These are phyloP conservation scores for Macroglossus sobrinus DNA, from an alignment of 2,113 vertebrate genomes.

Conservation along the genomic window DNA sequence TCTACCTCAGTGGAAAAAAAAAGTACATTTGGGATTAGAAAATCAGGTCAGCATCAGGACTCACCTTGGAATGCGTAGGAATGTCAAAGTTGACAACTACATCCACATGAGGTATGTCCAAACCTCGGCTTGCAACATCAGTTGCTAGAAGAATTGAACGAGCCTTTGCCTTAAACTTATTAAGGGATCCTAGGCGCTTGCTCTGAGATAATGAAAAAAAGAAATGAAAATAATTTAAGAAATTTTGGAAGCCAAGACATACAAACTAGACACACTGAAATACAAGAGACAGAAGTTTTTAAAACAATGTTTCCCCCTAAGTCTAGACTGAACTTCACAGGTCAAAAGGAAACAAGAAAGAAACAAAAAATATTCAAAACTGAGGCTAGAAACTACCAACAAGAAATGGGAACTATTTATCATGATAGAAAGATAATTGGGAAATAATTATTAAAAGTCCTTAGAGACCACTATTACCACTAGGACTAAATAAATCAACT, in stretches of 20 bases:
- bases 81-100: constrained; percentile 99
- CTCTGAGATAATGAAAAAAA: constrained; percentile 81
- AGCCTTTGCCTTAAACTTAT: constrained; percentile 98
- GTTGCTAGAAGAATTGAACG: constrained; percentile 96
- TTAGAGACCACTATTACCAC: neutral
- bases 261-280: neutral
- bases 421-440: neutral
- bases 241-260: neutral
- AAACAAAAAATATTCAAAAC: neutral
- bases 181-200: constrained; percentile 94
- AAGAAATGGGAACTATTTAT: neutral
- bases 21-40: neutral
- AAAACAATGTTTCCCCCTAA: neutral
- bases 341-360: neutral
- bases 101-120: constrained; percentile 98
- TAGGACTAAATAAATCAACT: neutral
- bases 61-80: constrained; percentile 98
- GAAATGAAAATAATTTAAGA: neutral
- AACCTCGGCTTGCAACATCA: constrained; percentile 95
- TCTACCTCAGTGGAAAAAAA: neutral
- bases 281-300: neutral
- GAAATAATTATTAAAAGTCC: neutral
- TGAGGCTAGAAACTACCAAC: neutral
- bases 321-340: neutral
- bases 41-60: neutral